These are phyloP conservation scores for Drosophila mettleri DNA, from an alignment of 2,888 invertebrate genomes.

Conservation along the genomic window DNA sequence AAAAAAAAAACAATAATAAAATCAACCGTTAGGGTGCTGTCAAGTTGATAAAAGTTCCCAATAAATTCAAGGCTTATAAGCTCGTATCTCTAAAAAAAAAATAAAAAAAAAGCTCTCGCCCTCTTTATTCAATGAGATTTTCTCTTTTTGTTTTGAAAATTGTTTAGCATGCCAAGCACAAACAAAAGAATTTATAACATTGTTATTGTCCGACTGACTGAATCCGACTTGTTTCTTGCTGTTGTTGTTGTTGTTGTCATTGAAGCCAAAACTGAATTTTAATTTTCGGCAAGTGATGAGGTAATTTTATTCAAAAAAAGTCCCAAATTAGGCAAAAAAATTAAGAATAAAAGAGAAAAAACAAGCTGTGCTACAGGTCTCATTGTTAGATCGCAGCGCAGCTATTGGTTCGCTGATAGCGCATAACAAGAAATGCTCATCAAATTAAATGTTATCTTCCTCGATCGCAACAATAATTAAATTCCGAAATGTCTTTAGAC, in stretches of 20 bases:
- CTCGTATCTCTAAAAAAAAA: constrained; percentile 8
- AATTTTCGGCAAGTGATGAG: constrained; percentile 73
- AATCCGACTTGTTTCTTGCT: constrained; percentile 30
- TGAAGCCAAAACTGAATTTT: constrained; percentile 68
- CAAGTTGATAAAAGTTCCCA: constrained; percentile 44
- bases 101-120: constrained; percentile 25
- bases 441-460: constrained; percentile 61
- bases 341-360: constrained; percentile 6
- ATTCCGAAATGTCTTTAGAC: constrained; percentile 33
- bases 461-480: constrained; percentile 46
- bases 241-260: constrained; percentile 41
- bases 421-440: constrained; percentile 44
- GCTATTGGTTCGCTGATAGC: constrained; percentile 2
- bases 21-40: constrained; percentile 50
- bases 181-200: constrained; percentile 77
- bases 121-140: constrained; percentile 47
- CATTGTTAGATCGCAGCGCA: constrained; percentile 47
- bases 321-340: constrained; percentile 50
- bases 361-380: constrained; percentile 42
- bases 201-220: constrained; percentile 47
- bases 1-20: constrained; percentile 10
- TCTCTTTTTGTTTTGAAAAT: constrained; percentile 68
- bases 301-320: constrained; percentile 73
- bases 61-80: constrained; percentile 54
- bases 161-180: constrained; percentile 72